These are phyloP conservation scores for Cyphomyrus discorhynchus DNA, from an alignment of 2,113 vertebrate species.

Conservation along the genomic window DNA sequence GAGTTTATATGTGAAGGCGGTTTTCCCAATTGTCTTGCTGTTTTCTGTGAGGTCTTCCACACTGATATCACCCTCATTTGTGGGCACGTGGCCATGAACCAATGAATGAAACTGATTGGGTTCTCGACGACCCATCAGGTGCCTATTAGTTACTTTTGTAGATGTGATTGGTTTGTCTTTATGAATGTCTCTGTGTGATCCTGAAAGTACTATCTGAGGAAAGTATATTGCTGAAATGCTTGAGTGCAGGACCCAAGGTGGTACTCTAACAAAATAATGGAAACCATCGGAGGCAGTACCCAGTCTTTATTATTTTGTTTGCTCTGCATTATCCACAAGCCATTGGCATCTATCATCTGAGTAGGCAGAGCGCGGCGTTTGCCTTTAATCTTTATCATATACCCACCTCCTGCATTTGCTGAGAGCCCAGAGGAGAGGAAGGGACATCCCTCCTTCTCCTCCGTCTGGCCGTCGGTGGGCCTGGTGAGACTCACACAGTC, in stretches of 20 bases:
- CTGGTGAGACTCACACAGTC: conserved; percentile 13
- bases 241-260: neutral
- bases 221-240: neutral
- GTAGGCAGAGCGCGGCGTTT: neutral
- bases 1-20: neutral
- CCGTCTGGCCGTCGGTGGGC: neutral
- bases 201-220: neutral
- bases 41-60: neutral
- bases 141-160: neutral
- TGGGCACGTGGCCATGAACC: neutral
- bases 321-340: neutral
- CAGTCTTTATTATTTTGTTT: conserved; percentile 15
- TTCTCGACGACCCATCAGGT: neutral
- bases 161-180: neutral
- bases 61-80: neutral
- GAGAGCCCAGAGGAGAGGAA: neutral
- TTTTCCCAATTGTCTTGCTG: neutral
- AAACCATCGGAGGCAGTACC: neutral
- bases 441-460: neutral
- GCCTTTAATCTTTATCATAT: neutral
- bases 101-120: neutral
- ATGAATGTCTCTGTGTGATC: neutral
- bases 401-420: neutral
- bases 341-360: neutral
- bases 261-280: neutral